Evolutionary conservation across 2,113 vertebrate genomes (phyloP).

Genomic region (Pelecanoides urinatrix): DNA sequence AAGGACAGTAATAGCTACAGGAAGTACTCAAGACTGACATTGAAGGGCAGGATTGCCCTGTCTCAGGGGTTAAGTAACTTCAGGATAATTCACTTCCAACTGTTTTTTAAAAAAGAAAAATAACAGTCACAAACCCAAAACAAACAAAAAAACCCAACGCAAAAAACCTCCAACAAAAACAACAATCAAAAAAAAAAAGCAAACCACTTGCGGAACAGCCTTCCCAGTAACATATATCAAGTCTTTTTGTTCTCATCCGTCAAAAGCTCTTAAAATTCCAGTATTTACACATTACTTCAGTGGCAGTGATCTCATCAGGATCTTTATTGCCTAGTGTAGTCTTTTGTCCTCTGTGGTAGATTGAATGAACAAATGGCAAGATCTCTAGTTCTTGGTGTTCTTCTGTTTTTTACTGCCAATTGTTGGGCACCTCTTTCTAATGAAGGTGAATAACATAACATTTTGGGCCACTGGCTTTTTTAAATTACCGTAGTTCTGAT

Average conservation of each 20-base stretch:
- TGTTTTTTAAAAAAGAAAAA: not conserved
- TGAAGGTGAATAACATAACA: not conserved
- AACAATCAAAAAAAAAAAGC: not conserved
- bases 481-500: not conserved
- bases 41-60: not conserved
- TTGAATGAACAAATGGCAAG: not conserved
- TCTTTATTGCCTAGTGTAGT: not conserved
- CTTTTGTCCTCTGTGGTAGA: not conserved
- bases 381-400: not conserved
- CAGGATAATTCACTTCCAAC: not conserved
- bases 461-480: not conserved
- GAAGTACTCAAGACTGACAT: not conserved
- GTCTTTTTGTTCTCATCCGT: not conserved
- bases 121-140: not conserved
- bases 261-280: not conserved
- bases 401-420: not conserved
- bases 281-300: not conserved
- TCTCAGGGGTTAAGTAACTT: not conserved
- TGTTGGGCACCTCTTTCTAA: not conserved
- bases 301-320: not conserved
- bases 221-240: not conserved
- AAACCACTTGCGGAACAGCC: not conserved
- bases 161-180: not conserved
- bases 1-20: not conserved
- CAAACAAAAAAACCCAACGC: not conserved